These are phyloP conservation scores for Scomberomorus guttatus DNA, from an alignment of 2,797 vertebrate species.

Conservation along the genomic window DNA sequence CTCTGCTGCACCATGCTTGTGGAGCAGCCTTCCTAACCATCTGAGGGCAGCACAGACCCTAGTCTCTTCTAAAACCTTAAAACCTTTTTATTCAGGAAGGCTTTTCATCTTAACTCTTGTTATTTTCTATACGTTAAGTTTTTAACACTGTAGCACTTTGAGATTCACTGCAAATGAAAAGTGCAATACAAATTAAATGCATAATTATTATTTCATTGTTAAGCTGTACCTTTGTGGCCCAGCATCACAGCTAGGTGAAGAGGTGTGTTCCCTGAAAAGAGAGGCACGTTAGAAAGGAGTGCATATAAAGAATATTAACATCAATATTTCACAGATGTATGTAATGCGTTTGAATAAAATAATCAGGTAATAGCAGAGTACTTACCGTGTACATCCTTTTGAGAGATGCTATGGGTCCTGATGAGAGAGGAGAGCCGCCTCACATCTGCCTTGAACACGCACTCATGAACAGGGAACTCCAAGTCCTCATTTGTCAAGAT, in stretches of 20 bases:
- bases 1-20: too few relatives aligned
- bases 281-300: not conserved
- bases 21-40: too few relatives aligned
- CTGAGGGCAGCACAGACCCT: too few relatives aligned
- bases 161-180: not conserved
- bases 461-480: conserved; percentile 93
- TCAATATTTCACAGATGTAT: not conserved
- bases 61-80: too few relatives aligned
- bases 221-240: conserved; percentile 94
- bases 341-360: not conserved
- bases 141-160: too few relatives aligned
- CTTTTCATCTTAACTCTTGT: not conserved
- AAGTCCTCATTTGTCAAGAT: conserved; percentile 69
- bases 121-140: not conserved
- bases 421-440: conserved; percentile 94
- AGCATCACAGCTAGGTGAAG: conserved; percentile 97
- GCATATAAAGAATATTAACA: not conserved
- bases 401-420: conserved; percentile 93
- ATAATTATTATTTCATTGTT: not conserved
- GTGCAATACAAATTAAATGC: not conserved
- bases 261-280: conserved; percentile 92
- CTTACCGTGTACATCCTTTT: conserved; percentile 95
- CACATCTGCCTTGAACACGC: conserved; percentile 94
- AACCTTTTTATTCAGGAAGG: too few relatives aligned
- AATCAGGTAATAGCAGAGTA: not conserved